Evolutionary conservation across 1,140 invertebrate species (phyloP), one percentile per base, ranked within the genome.

Genomic region (Mamestra configurata): DNA sequence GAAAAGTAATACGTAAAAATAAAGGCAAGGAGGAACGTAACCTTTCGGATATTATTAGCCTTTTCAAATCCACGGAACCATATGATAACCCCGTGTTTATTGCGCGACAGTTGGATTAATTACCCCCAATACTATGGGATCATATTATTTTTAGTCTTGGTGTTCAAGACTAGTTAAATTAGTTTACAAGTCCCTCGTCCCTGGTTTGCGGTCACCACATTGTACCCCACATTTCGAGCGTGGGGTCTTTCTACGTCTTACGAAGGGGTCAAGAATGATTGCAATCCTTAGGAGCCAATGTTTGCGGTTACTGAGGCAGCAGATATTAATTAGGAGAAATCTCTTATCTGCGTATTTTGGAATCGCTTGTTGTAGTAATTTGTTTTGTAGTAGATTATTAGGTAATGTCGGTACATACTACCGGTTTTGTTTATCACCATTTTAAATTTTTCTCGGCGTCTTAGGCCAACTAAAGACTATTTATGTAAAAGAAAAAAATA

Each of bases 241-340:
- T 22, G 55, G 13, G 55, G 27, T 15, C 55, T 27, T 27, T 59
- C 61, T 40, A 24, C 53, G 53, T 66, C 31, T 66, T 37, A 11
- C 27, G 31, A 18, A 66, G 31, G 59, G 61, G 35, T 61, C 72
- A 82, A 82, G 80, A 82, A 79, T 82, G 79, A 79, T 82, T 81
- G 76, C 72, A 77, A 80, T 51, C 57, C n/a, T 57, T 46, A n/a
- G 53, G 55, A 43, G 5, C 49, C 51, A 7, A 27, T 43, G 72
- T 76, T 22, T 82, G 71, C 46, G 71, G 77, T 82, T 20, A 37
- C 7, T 53, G 18, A 37, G 35, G n/a, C 43, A 68, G 22, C 49
- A 22, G 59, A 55, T 68, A 68, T 77, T 77, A 77, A 77, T 77
- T 55, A 77, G 75, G 53, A 53, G 13, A n/a, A 13, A 40, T 57